Evolutionary conservation across 2,888 invertebrate species (phyloP).

Genomic region (Poecilobothrus nobilitatus): DNA sequence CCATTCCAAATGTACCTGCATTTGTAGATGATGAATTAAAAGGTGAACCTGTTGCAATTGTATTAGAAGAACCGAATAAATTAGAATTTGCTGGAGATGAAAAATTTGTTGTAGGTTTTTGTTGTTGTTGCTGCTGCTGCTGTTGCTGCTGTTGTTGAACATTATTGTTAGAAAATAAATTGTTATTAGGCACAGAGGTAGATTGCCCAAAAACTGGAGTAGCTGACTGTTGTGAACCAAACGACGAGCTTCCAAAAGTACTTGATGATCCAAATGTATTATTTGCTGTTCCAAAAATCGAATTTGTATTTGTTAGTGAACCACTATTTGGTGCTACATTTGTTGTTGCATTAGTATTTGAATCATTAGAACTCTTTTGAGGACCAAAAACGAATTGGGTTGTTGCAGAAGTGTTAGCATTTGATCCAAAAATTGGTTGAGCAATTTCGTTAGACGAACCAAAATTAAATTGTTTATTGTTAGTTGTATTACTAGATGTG

Average conservation of each 20-base stretch:
- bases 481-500: slow-evolving; percentile 1
- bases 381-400: slow-evolving; percentile 14
- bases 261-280: slow-evolving; percentile 3
- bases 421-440: slow-evolving; percentile 16
- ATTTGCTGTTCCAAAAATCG: slow-evolving; percentile 24
- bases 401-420: slow-evolving; percentile 16
- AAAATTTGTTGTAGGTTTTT: background rate
- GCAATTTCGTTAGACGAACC: slow-evolving; percentile 16
- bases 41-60: slow-evolving; percentile 18
- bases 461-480: slow-evolving; percentile 18
- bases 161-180: slow-evolving; percentile 9
- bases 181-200: slow-evolving; percentile 12
- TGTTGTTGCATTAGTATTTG: slow-evolving; percentile 17
- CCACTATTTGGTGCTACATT: slow-evolving; percentile 16
- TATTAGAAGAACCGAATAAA: slow-evolving; percentile 17
- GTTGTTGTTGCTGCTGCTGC: slow-evolving; percentile 18
- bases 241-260: background rate
- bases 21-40: slow-evolving; percentile 20
- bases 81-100: slow-evolving; percentile 7
- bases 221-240: slow-evolving; percentile 19
- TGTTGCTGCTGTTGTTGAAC: slow-evolving; percentile 21
- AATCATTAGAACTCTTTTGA: slow-evolving; percentile 17
- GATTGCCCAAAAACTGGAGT: slow-evolving; percentile 9
- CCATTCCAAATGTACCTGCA: slow-evolving; percentile 15
- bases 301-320: slow-evolving; percentile 19